These are phyloP conservation scores for Myripristis murdjan DNA, from an alignment of 2,797 vertebrate species.

Conservation along the genomic window DNA sequence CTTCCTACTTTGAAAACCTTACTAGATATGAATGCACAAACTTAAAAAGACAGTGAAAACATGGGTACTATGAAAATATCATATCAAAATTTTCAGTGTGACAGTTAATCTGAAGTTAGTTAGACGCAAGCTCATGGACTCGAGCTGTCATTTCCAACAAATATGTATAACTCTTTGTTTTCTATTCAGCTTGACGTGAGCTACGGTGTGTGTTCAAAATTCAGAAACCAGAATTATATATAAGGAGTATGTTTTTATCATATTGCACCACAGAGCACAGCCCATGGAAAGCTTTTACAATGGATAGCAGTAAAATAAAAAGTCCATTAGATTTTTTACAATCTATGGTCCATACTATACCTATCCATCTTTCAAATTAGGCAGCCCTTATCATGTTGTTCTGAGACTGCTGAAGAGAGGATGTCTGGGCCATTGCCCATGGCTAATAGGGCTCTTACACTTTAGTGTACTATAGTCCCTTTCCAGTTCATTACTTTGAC, in stretches of 20 bases:
- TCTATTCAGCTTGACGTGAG: too few relatives aligned
- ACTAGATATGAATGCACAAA: too few relatives aligned
- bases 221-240: neutral
- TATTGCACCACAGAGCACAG: constrained; percentile 6
- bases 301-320: constrained; percentile 47
- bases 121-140: too few relatives aligned
- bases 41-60: too few relatives aligned
- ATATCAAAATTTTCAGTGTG: too few relatives aligned
- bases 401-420: constrained; percentile 58
- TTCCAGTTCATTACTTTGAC: constrained; percentile 74
- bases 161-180: too few relatives aligned
- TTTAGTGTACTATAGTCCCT: constrained; percentile 53
- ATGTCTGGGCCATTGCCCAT: constrained; percentile 68
- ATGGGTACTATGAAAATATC: too few relatives aligned
- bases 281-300: constrained; percentile 31
- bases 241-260: constrained; percentile 8
- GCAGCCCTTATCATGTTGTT: constrained; percentile 61
- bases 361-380: constrained; percentile 64
- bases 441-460: constrained; percentile 56
- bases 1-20: too few relatives aligned
- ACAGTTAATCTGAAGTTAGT: too few relatives aligned
- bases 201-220: too few relatives aligned
- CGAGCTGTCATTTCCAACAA: too few relatives aligned
- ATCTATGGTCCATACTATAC: constrained; percentile 33
- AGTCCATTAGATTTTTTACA: constrained; percentile 69